These are phyloP conservation scores for Tenrec ecaudatus DNA, from an alignment of 2,113 vertebrate species.

Conservation along the genomic window DNA sequence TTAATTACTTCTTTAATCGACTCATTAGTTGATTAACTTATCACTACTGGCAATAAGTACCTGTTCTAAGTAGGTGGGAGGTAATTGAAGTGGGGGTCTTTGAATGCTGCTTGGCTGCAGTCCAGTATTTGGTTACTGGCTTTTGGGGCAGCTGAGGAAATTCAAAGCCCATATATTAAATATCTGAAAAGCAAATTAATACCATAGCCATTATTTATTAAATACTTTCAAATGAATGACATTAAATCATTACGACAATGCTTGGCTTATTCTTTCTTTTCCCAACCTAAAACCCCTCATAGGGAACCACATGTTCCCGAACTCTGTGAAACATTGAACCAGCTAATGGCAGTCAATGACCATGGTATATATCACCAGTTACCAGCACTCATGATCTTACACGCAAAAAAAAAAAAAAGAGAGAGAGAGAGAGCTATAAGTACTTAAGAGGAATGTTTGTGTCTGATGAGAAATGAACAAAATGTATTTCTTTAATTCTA, in stretches of 20 bases:
- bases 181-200: slow-evolving; percentile 4
- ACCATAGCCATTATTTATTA: slow-evolving; percentile 37
- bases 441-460: neutral
- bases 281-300: neutral
- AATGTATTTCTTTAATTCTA: neutral
- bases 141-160: neutral
- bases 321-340: neutral
- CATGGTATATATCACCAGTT: neutral
- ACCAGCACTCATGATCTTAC: neutral
- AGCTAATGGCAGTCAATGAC: neutral
- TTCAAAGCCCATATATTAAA: slow-evolving; percentile 51
- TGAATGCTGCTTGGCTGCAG: slow-evolving; percentile 54
- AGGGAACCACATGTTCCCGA: neutral
- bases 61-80: slow-evolving; percentile 67
- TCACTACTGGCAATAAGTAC: slow-evolving; percentile 69
- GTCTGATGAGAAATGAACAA: neutral
- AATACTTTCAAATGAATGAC: neutral
- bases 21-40: slow-evolving; percentile 78
- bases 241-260: slow-evolving; percentile 24
- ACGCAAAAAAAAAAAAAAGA: neutral
- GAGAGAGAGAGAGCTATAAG: fast-evolving
- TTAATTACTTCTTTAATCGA: slow-evolving; percentile 78
- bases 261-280: slow-evolving; percentile 25
- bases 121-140: neutral
- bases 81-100: slow-evolving; percentile 66